A percentile compares a stretch with the other conserved stretches of the same genome.
These are phyloP conservation scores for Monochamus alternatus DNA, from an alignment of 2,888 invertebrate species.

Conservation along the genomic window DNA sequence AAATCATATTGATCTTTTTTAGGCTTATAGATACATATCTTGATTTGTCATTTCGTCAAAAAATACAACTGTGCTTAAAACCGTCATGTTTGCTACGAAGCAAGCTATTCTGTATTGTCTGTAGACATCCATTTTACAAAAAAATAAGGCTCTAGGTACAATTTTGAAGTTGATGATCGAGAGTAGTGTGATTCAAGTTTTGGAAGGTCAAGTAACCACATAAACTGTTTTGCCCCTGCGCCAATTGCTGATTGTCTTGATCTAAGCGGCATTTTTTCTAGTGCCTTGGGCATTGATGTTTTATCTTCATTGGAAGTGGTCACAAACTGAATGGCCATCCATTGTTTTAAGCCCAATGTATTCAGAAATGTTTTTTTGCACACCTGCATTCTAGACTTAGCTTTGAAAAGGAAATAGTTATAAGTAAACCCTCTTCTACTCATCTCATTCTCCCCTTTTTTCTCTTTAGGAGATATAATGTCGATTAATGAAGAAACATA, in stretches of 20 bases:
- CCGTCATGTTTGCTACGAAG: slow-evolving; percentile 2
- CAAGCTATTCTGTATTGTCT: slow-evolving; percentile 19
- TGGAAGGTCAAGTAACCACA: too few species aligned
- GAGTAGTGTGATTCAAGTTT: slow-evolving; percentile 14
- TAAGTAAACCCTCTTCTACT: slow-evolving; percentile 15
- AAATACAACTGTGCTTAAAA: slow-evolving; percentile 19
- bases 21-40: slow-evolving; percentile 16
- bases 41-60: slow-evolving; percentile 11
- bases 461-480: slow-evolving; percentile 14
- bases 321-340: slow-evolving; percentile 18
- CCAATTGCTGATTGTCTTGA: slow-evolving; percentile 10
- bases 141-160: slow-evolving; percentile 18
- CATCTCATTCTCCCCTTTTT: slow-evolving; percentile 11
- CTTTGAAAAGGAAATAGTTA: slow-evolving; percentile 4
- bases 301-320: slow-evolving; percentile 15
- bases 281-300: slow-evolving; percentile 12
- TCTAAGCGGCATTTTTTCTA: slow-evolving; percentile 12
- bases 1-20: slow-evolving; percentile 17
- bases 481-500: slow-evolving; percentile 10
- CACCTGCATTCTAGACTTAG: slow-evolving; percentile 10
- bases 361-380: slow-evolving; percentile 15
- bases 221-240: slow-evolving; percentile 7
- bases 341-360: slow-evolving; percentile 9
- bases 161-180: slow-evolving; percentile 14
- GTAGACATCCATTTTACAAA: slow-evolving; percentile 12